Evolutionary conservation across 2,113 vertebrate species (phyloP).

Genomic region (Sander lucioperca): DNA sequence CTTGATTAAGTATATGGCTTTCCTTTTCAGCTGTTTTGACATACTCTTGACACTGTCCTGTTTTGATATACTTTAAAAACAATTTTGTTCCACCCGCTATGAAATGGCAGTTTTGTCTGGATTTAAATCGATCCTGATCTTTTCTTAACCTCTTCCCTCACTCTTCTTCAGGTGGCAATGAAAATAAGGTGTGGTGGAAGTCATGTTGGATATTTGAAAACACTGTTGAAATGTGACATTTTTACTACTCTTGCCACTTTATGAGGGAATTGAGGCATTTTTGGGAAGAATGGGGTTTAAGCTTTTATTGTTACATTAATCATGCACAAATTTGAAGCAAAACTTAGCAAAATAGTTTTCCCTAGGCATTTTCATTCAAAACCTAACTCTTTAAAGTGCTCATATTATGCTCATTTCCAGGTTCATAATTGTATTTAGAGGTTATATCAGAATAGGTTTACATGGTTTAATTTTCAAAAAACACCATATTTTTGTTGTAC

Average conservation of each 20-base stretch:
- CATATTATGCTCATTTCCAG: too few relatives aligned
- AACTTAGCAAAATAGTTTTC: conserved; percentile 76
- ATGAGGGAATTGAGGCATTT: conserved; percentile 69
- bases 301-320: conserved; percentile 87
- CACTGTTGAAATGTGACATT: conserved; percentile 78
- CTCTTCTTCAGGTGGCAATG: conserved; percentile 24
- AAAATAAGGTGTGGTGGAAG: conserved; percentile 49
- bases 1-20: conserved; percentile 53
- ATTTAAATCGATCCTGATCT: conserved; percentile 22
- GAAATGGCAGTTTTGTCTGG: conserved; percentile 33
- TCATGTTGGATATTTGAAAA: conserved; percentile 49
- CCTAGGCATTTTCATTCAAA: not conserved
- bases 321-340: conserved; percentile 76
- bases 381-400: conserved; percentile 21
- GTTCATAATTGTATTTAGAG: too few relatives aligned
- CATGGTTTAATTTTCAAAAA: too few relatives aligned
- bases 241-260: conserved; percentile 72
- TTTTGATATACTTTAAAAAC: conserved; percentile 58
- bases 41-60: conserved; percentile 41
- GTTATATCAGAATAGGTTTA: too few relatives aligned
- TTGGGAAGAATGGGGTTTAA: conserved; percentile 81
- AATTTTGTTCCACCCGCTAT: conserved; percentile 26
- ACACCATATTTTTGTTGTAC: too few relatives aligned
- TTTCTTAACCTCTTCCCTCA: conserved; percentile 21
- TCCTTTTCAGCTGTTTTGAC: conserved; percentile 52